phyloP scores from a whole-genome alignment of 1,140 invertebrate genomes.

The Penaeus japonicus region DNA sequence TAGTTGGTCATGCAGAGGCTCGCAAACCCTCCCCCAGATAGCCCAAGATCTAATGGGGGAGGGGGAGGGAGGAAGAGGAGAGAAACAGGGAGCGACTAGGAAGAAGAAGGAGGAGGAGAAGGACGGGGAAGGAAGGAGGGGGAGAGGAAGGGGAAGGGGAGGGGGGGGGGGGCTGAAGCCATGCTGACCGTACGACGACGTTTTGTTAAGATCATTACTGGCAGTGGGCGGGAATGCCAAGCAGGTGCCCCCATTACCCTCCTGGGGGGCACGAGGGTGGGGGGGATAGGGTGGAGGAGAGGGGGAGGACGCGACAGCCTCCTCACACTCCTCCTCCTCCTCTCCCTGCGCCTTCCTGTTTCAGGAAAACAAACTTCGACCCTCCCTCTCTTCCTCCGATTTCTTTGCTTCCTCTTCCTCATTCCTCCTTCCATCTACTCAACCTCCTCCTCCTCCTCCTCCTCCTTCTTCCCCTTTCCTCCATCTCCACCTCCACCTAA shows the following conservation, averaged over 20 bases:
- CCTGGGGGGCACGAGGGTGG: neutral
- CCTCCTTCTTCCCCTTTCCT: neutral
- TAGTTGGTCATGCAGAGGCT: neutral
- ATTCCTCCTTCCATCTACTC: too few relatives aligned
- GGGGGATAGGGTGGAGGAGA: too few relatives aligned
- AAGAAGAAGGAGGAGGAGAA: neutral
- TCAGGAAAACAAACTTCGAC: too few relatives aligned
- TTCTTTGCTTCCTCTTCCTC: too few relatives aligned
- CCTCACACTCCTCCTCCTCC: too few relatives aligned
- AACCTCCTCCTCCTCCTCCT: neutral
- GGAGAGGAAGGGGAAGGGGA: neutral
- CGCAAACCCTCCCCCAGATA: too few relatives aligned
- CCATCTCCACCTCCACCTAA: neutral
- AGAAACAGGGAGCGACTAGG: neutral
- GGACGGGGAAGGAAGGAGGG: neutral
- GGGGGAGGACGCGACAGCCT: too few relatives aligned
- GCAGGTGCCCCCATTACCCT: constrained; percentile 1
- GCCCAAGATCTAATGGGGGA: too few relatives aligned
- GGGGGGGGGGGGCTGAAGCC: neutral
- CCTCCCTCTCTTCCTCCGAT: too few relatives aligned
- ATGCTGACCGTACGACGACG: constrained; percentile 42
- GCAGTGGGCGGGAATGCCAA: constrained; percentile 29
- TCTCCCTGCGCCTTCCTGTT: too few relatives aligned
- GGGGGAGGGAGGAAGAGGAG: neutral
- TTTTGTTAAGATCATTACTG: constrained; percentile 51